A percentile compares a stretch with the other conserved stretches of the same genome.
Evolutionary conservation across 2,113 vertebrate species (phyloP).

Genomic region (Dicerorhinus sumatrensis): DNA sequence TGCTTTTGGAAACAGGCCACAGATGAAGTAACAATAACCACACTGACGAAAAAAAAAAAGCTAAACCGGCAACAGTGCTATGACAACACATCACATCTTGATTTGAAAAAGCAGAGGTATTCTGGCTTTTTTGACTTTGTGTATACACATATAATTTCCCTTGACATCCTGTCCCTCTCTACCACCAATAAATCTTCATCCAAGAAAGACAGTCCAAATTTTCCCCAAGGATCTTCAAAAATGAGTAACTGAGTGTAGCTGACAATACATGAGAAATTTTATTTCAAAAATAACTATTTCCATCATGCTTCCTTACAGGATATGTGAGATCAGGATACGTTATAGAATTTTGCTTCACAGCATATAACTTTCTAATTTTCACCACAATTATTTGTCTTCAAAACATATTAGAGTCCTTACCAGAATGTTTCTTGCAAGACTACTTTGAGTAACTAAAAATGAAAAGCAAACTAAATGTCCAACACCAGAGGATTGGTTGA

Average conservation of each 20-base stretch:
- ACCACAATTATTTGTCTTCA: constrained; percentile 62
- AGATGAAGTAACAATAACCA: constrained; percentile 84
- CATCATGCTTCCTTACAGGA: constrained; percentile 72
- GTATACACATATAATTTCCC: constrained; percentile 46
- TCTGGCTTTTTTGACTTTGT: constrained; percentile 30
- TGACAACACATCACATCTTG: constrained; percentile 83
- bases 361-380: constrained; percentile 26
- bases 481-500: not conserved
- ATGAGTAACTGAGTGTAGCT: constrained; percentile 44
- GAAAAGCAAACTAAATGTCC: constrained; percentile 44
- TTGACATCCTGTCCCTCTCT: constrained; percentile 29
- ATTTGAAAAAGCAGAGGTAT: constrained; percentile 75
- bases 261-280: constrained; percentile 73
- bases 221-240: constrained; percentile 77
- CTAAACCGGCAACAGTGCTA: constrained; percentile 84
- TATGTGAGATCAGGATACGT: constrained; percentile 49
- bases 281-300: constrained; percentile 81
- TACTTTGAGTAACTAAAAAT: not conserved
- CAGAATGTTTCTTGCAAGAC: constrained; percentile 32
- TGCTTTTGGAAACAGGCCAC: constrained; percentile 84
- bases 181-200: constrained; percentile 56
- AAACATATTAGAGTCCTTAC: constrained; percentile 28
- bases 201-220: constrained; percentile 55
- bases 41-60: constrained; percentile 58
- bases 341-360: constrained; percentile 63